Evolutionary conservation across 2,113 vertebrate species (phyloP).

Genomic region (Nymphicus hollandicus): DNA sequence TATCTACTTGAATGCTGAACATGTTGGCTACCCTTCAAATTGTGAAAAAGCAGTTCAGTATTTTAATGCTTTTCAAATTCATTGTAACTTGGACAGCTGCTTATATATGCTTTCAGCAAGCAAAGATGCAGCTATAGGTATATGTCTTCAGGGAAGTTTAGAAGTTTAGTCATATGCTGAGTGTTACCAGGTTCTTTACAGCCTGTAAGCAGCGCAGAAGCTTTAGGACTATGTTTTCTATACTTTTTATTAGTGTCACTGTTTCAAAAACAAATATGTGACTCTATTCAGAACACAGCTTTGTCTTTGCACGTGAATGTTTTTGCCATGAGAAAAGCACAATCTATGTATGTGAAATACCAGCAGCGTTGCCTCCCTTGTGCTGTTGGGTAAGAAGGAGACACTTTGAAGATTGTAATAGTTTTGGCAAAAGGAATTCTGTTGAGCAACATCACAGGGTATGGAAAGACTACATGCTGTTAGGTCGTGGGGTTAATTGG

Average conservation of each 20-base stretch:
- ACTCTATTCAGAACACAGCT: not conserved
- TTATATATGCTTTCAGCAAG: not conserved
- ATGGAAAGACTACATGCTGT: not conserved
- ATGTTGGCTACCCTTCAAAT: not conserved
- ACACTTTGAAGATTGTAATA: slow-evolving; percentile 7
- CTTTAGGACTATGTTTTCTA: not conserved
- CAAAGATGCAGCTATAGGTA: not conserved
- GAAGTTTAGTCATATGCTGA: not conserved
- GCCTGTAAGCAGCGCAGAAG: not conserved
- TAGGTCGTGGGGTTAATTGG: slow-evolving; percentile 9
- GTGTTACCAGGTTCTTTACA: not conserved
- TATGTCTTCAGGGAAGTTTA: not conserved
- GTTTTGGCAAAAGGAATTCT: not conserved
- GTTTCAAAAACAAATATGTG: not conserved
- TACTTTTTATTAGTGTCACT: not conserved
- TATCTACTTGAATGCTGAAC: not conserved
- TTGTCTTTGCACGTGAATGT: not conserved
- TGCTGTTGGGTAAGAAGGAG: not conserved
- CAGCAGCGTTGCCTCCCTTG: not conserved
- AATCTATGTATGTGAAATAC: not conserved
- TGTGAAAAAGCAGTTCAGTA: not conserved
- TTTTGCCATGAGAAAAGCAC: not conserved
- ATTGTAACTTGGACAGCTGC: not conserved
- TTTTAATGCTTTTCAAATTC: not conserved
- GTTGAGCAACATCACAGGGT: slow-evolving; percentile 1